phyloP scores from a whole-genome alignment of 1,140 invertebrate genomes.

The Euglossa dilemma region DNA sequence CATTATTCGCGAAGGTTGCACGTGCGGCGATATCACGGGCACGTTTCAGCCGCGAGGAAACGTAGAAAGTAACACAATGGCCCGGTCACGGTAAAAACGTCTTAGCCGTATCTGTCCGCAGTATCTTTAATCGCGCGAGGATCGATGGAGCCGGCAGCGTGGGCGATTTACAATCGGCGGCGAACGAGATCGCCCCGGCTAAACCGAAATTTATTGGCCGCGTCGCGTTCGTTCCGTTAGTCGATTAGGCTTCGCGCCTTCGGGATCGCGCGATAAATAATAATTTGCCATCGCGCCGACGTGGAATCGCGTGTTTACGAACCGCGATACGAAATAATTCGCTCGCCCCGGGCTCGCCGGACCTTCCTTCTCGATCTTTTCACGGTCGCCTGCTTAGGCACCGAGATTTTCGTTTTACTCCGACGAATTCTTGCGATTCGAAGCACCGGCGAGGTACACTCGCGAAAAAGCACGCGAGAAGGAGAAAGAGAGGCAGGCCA shows the following conservation, averaged over 20 bases:
- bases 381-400: too few species aligned
- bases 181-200: constrained; percentile 36
- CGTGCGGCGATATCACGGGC: not conserved
- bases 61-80: constrained; percentile 20
- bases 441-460: too few species aligned
- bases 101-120: not conserved
- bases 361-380: not conserved
- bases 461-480: too few species aligned
- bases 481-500: too few species aligned
- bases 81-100: not conserved
- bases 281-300: constrained; percentile 62
- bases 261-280: constrained; percentile 60
- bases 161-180: constrained; percentile 46
- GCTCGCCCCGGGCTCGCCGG: not conserved
- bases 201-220: constrained; percentile 59
- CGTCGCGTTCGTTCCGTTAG: constrained; percentile 55
- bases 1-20: not conserved
- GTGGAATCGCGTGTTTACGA: constrained; percentile 49
- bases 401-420: too few species aligned
- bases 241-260: constrained; percentile 51
- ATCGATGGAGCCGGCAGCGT: constrained; percentile 28
- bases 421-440: too few species aligned
- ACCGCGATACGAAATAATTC: constrained; percentile 44
- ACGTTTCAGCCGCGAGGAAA: not conserved
- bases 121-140: constrained; percentile 37